Evolutionary conservation across 2,113 vertebrate species (phyloP), one percentile per base, ranked within the genome.

Genomic region (Scophthalmus maximus): DNA sequence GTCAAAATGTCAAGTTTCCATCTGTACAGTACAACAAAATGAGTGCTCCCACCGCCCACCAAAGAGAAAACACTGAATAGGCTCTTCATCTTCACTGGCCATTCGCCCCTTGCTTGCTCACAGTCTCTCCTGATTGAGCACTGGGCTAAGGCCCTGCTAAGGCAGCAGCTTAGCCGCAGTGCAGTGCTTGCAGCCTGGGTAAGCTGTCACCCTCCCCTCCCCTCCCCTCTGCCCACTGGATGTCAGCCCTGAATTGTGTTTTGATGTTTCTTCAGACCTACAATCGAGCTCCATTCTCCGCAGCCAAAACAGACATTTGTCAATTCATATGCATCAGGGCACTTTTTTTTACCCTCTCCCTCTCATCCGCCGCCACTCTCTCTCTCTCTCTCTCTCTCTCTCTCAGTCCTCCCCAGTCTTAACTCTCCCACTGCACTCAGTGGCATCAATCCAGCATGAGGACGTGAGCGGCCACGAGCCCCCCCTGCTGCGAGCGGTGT

Each of bases 221-320:
- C 66, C 76, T 12, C 9, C n/a, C 9, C 17, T 2, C 17, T 91
- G 17, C 64, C 30, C 92, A 87, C 77, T 95, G 94, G 86, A 92
- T 95, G 92, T 95, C 94, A 95, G 90, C 87, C 82, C 90, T 95
- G 93, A 93, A 95, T 95, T 96, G 93, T 96, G 95, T 97, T 96
- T 96, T 96, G 94, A 96, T 95, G 93, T 97, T 96, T 95, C 92
- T 83, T 91, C 92, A 92, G 94, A 91, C 93, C 91, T 87, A 92
- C 92, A 66, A 95, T 89, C 90, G 91, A 94, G 93, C 94, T 94
- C 93, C 94, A 90, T 93, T 93, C 93, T 95, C 93, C 84, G 86
- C 93, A 97, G 95, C 93, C 95, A 96, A 95, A 97, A 96, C 94
- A 97, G 93, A 96, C 94, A 95, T 95, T 95, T 96, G 94, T 96